Evolutionary conservation across 2,888 invertebrate species (phyloP).

Genomic region (Sisyra terminalis): DNA sequence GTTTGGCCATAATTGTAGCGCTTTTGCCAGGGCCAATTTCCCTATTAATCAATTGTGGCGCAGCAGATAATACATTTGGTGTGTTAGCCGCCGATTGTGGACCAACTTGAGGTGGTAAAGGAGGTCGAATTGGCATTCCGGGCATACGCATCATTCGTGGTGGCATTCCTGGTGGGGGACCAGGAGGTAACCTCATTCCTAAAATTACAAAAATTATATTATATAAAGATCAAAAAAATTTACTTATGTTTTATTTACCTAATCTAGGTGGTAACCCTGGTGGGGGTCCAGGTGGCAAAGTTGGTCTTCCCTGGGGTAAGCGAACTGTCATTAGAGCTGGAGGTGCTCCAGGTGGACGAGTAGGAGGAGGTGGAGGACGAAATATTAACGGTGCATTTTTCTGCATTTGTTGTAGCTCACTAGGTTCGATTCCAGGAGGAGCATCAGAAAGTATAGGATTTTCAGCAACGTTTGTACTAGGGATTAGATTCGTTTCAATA

Average conservation of each 20-base stretch:
- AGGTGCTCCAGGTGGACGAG: constrained; percentile 31
- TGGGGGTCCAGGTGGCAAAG: constrained; percentile 38
- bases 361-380: constrained; percentile 36
- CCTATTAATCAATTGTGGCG: constrained; percentile 63
- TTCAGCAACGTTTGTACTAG: constrained; percentile 7
- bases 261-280: constrained; percentile 44
- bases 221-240: no score
- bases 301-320: constrained; percentile 33
- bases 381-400: constrained; percentile 28
- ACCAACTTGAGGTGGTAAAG: constrained; percentile 8
- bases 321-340: constrained; percentile 27
- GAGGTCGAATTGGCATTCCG: constrained; percentile 36
- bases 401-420: constrained; percentile 16
- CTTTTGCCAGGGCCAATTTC: constrained; percentile 40
- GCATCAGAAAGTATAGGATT: constrained; percentile 7
- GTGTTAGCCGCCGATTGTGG: constrained; percentile 23
- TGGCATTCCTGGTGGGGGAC: constrained; percentile 46
- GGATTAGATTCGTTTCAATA: constrained; percentile 13
- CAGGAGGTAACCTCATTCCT: constrained; percentile 46
- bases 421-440: constrained; percentile 21
- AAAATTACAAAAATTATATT: no score
- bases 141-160: constrained; percentile 28
- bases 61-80: constrained; percentile 64
- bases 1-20: constrained; percentile 89
- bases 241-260: constrained; percentile 21